Evolutionary conservation across 2,113 vertebrate species (phyloP), one percentile per base, ranked within the genome.

Genomic region (Rostratula benghalensis): DNA sequence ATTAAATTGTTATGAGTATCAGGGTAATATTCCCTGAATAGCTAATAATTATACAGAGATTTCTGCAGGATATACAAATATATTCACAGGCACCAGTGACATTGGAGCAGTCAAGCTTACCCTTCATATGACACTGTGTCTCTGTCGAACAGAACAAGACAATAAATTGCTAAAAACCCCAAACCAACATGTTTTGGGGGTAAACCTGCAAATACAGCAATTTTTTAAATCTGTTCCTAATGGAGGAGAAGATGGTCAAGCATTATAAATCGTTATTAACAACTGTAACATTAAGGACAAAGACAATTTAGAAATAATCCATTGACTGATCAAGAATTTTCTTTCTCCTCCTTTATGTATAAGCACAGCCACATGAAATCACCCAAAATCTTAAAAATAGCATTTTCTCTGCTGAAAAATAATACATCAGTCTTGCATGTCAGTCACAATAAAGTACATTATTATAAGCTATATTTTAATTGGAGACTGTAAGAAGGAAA

Each of bases 181-280:
- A 57, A 57, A 59, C 9, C 2, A 89, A 7, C 11, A n/a, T 25
- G 35, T 63, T 83, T 75, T 13, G 33, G 64, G 83, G 78, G 41
- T 64, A 63, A 87, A 84, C 31, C 65, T 57, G 73, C 17, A 59
- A 91, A 93, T 27, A n/a, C 21, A 68, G 27, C 24, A 57, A 13
- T 73, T 75, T 82, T 27, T 1, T 71, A 67, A 81, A 75, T 31
- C 51, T 57, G 9, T 64, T 87, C 33, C 60, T 81, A 56, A 83
- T 78, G 65, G 22, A 94, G 21, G 25, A 78, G 17, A 84, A 93
- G 84, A 87, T 8, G 22, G 65, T 57, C 65, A 89, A 76, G 41
- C 27, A 43, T 70, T 85, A 95, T 92, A 92, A 96, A 96, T 96
- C 92, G 92, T 92, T 87, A 93, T 93, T 92, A 97, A 48, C 31